Conservation (phyloP, 2,797 vertebrate genomes). For the Poecilia velifera region DNA sequence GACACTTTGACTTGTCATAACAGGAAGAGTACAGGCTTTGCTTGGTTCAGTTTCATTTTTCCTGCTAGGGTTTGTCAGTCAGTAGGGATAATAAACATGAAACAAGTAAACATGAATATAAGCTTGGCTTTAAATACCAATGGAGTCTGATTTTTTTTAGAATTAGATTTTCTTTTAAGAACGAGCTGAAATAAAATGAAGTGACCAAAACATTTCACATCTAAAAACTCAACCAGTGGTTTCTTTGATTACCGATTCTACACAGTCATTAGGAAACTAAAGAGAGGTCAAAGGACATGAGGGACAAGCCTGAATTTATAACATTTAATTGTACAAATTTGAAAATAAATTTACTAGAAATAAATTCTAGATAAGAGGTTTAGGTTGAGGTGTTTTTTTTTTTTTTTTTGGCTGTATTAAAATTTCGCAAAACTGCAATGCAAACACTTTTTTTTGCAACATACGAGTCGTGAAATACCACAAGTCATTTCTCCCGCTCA, state of each 20-base stretch:
- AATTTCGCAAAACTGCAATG: no score
- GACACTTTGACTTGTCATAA: slow-evolving; percentile 9
- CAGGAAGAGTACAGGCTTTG: slow-evolving; percentile 3
- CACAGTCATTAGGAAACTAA: not conserved
- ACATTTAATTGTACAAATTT: no score
- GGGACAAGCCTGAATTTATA: no score
- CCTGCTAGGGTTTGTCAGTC: not conserved
- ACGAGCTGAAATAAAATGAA: not conserved
- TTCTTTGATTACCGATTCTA: not conserved
- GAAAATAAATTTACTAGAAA: no score
- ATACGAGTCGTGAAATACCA: no score
- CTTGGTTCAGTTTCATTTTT: not conserved
- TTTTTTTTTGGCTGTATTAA: no score
- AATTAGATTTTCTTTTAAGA: not conserved
- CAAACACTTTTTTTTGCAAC: no score
- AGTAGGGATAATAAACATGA: not conserved
- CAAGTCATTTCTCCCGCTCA: no score
- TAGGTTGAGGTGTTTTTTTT: no score
- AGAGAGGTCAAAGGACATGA: not conserved
- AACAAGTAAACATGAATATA: not conserved
- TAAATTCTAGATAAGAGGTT: no score
- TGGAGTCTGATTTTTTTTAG: not conserved
- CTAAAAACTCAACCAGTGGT: not conserved
- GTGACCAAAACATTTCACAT: not conserved
- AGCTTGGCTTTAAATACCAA: not conserved